Percentiles rank a stretch among this genome's conserved stretches.
Conservation (phyloP, 2,113 vertebrate genomes). For the Calyptommatus sinebrachiatus region DNA sequence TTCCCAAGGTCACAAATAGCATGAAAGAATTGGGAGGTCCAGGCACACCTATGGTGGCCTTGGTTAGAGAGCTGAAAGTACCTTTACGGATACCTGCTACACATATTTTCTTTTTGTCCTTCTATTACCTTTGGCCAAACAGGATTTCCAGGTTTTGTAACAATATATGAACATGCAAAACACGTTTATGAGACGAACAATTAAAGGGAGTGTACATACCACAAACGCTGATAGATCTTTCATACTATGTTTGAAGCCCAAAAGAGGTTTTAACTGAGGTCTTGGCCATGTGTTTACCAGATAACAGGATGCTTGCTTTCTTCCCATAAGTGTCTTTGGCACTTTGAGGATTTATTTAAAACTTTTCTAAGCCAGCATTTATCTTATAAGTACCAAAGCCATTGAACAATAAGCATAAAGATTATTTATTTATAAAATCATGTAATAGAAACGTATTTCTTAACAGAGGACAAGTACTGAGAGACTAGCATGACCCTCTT, state of each 20-base stretch:
- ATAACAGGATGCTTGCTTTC: background rate
- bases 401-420: background rate
- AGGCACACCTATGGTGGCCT: background rate
- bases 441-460: background rate
- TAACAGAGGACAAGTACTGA: background rate
- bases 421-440: background rate
- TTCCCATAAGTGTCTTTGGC: background rate
- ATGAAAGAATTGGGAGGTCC: background rate
- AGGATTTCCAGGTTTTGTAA: background rate
- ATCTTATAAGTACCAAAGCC: background rate
- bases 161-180: background rate
- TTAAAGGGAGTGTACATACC: background rate
- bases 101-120: background rate
- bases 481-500: background rate
- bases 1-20: rapidly evolving
- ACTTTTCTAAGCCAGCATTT: background rate
- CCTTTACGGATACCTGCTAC: background rate
- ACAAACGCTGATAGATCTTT: background rate
- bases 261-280: background rate
- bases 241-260: background rate
- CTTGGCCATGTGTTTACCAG: background rate
- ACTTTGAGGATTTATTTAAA: background rate
- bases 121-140: background rate
- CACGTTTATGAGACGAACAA: background rate
- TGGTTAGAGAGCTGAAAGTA: background rate